Evolutionary conservation across 1,140 invertebrate genomes (phyloP).

Genomic region (Aphaenogaster floridana): DNA sequence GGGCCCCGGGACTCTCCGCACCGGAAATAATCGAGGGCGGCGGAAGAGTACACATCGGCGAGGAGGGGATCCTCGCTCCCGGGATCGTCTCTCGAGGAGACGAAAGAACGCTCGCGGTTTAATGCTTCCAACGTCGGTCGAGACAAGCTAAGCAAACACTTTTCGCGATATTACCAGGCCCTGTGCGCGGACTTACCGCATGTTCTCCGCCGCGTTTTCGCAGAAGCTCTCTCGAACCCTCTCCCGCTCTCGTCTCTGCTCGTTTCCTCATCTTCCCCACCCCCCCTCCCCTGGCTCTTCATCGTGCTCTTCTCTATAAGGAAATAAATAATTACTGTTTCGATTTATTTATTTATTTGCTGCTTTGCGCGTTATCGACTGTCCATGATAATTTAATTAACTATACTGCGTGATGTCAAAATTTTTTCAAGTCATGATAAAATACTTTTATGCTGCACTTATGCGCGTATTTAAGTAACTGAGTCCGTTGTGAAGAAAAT

Average conservation of each 20-base stretch:
- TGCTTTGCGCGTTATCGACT: slow-evolving; percentile 47
- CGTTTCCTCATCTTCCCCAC: slow-evolving; percentile 1
- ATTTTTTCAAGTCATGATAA: neutral
- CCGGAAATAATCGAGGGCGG: slow-evolving; percentile 71
- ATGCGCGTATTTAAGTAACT: neutral
- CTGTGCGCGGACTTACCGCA: slow-evolving; percentile 70
- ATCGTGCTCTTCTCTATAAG: slow-evolving; percentile 30
- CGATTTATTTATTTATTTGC: slow-evolving; percentile 56
- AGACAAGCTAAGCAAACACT: slow-evolving; percentile 84
- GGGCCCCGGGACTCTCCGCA: slow-evolving; percentile 54
- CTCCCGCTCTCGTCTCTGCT: neutral
- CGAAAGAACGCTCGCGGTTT: slow-evolving; percentile 80
- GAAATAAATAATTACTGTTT: slow-evolving; percentile 71
- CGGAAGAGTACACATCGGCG: slow-evolving; percentile 67
- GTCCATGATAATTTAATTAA: slow-evolving; percentile 5
- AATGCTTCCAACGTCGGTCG: slow-evolving; percentile 79
- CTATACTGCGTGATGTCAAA: neutral
- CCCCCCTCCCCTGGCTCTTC: neutral
- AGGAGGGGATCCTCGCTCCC: slow-evolving; percentile 54
- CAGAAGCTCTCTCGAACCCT: slow-evolving; percentile 13
- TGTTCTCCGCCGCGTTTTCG: slow-evolving; percentile 55
- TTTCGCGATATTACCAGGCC: slow-evolving; percentile 82
- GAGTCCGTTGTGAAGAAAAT: neutral
- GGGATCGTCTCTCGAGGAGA: slow-evolving; percentile 67
- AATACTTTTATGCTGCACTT: neutral